Evolutionary conservation across 2,888 invertebrate genomes (phyloP), one percentile per base, ranked within the genome.

Genomic region (Epirrita christyi): DNA sequence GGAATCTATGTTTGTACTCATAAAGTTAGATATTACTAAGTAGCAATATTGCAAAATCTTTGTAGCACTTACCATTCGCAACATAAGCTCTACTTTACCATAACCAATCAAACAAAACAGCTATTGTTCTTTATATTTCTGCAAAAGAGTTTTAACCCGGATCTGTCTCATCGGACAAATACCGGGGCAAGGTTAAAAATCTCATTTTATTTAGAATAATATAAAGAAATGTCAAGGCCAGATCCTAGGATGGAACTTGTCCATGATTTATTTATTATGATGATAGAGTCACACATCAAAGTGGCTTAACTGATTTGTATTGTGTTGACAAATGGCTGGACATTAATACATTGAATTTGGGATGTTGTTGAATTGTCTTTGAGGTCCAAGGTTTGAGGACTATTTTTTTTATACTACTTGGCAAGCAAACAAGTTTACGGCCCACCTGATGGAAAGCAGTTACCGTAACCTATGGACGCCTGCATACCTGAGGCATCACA

Each of bases 101-200:
- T 38, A 38, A 13, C 9, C 13, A 14, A 38, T 38, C 14, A 38
- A n/a, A 38, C 14, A 14, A 38, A 14, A 38, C 13, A 13, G 1
- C 14, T 8, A 14, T 38, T 38, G 38, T 14, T 0, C n/a, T 15
- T 41, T n/a, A 11, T 3, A 6, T 15, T 13, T 27, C 10, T 36
- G 6, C n/a, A 36, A 13, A 42, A 77, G 67, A 21, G n/a, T n/a
- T 71, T 77, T 78, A 76, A 80, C 78, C 73, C 71, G 43, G 48
- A 50, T 62, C 48, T 54, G 51, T 65, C 56, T 62, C 42, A 63
- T 67, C 66, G 64, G 67, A 61, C 64, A 65, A 70, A 75, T 77
- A 75, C 65, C 74, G 67, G 78, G 76, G 78, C 80, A 71, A 81
- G 79, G 78, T 62, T 73, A 46, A 57, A 50, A 55, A 55, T 63